phyloP scores from a whole-genome alignment of 2,113 vertebrate genomes.

The Colossoma macropomum region DNA sequence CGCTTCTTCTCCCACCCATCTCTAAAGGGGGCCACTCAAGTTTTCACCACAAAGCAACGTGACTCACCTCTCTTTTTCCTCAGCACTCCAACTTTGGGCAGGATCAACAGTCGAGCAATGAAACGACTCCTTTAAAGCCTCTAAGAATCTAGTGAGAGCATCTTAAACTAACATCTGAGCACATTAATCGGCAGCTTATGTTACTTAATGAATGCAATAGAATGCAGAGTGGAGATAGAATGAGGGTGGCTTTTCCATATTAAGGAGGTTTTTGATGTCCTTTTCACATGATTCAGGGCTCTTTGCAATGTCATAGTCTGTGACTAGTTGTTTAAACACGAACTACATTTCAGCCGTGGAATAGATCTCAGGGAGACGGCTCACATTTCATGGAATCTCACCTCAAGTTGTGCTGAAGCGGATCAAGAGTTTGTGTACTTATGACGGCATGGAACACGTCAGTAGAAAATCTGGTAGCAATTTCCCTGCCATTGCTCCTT shows the following conservation, averaged over 20 bases:
- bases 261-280: neutral
- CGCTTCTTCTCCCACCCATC: neutral
- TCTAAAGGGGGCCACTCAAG: neutral
- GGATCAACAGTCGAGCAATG: neutral
- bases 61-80: neutral
- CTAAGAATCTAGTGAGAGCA: neutral
- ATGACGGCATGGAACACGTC: slow-evolving; percentile 20
- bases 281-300: neutral
- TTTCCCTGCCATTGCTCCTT: slow-evolving; percentile 11
- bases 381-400: slow-evolving; percentile 7
- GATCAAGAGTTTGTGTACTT: slow-evolving; percentile 24
- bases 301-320: neutral
- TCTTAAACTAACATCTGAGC: neutral
- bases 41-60: neutral
- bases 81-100: neutral
- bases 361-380: neutral
- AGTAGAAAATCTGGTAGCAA: slow-evolving; percentile 29
- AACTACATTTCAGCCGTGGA: neutral
- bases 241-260: neutral
- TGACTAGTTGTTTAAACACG: slow-evolving; percentile 12
- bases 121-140: neutral
- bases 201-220: neutral
- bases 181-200: neutral
- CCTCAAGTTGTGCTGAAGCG: slow-evolving; percentile 21
- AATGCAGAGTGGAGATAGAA: neutral